Percentiles rank a stretch among this genome's conserved stretches.
Evolutionary conservation across 2,888 invertebrate genomes (phyloP).

Genomic region (Argyresthia albistria): DNA sequence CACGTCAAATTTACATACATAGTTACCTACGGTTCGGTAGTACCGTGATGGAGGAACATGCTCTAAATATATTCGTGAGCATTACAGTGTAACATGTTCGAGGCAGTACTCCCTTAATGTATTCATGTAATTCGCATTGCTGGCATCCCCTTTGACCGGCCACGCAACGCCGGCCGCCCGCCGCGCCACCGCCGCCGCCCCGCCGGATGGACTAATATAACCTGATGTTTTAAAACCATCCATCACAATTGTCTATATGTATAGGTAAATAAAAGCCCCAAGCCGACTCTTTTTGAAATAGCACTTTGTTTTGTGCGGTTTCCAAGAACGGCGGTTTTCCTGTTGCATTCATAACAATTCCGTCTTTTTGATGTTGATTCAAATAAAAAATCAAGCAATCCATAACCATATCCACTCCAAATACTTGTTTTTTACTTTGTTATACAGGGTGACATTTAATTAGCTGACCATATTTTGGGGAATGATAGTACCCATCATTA

Average conservation of each 20-base stretch:
- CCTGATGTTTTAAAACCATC: slow-evolving; percentile 71
- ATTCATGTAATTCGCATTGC: slow-evolving; percentile 72
- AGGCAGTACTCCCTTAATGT: slow-evolving; percentile 66
- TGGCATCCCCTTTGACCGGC: slow-evolving; percentile 71
- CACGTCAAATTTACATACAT: slow-evolving; percentile 49
- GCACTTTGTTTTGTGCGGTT: not conserved
- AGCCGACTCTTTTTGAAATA: slow-evolving; percentile 38
- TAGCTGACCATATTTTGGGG: no score
- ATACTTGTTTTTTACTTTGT: no score
- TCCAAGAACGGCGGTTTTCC: not conserved
- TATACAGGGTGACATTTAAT: no score
- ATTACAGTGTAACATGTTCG: slow-evolving; percentile 63
- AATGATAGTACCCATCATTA: no score
- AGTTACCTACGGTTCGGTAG: slow-evolving; percentile 45
- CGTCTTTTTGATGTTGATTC: slow-evolving; percentile 27
- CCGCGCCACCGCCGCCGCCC: slow-evolving; percentile 20
- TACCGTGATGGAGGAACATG: slow-evolving; percentile 57
- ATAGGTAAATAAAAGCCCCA: slow-evolving; percentile 60
- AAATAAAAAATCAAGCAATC: not conserved
- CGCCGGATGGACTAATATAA: slow-evolving; percentile 63
- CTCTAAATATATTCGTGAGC: slow-evolving; percentile 67
- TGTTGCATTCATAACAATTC: slow-evolving; percentile 32
- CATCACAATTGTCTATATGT: slow-evolving; percentile 69
- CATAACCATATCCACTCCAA: no score
- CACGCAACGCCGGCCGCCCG: slow-evolving; percentile 66